Evolutionary conservation across 2,797 vertebrate species (phyloP).

Genomic region (Triplophysa yarkandensis): DNA sequence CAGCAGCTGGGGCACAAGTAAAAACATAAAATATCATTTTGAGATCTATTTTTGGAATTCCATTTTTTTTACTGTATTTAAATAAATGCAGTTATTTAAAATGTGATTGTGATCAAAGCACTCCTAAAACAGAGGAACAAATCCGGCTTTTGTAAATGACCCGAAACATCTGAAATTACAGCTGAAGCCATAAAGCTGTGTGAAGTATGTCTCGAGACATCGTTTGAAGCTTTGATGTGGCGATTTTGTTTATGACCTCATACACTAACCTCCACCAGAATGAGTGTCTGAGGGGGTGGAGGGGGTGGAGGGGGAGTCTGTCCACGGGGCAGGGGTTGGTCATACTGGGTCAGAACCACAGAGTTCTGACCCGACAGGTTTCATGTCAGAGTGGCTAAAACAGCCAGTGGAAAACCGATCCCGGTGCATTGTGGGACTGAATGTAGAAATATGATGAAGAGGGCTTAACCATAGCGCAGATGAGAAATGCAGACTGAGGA

Average conservation of each 20-base stretch:
- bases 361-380: constrained; percentile 19
- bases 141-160: constrained; percentile 16
- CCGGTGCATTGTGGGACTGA: constrained; percentile 42
- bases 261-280: constrained; percentile 22
- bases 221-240: constrained; percentile 33
- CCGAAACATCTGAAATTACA: constrained; percentile 35
- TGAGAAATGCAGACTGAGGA: constrained; percentile 53
- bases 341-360: constrained; percentile 20
- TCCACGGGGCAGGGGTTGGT: neutral
- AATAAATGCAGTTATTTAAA: constrained; percentile 22
- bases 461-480: constrained; percentile 24
- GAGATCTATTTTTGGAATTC: too few relatives aligned
- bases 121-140: constrained; percentile 17
- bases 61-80: too few relatives aligned
- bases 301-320: constrained; percentile 19
- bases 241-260: constrained; percentile 45
- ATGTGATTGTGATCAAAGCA: constrained; percentile 5
- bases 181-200: constrained; percentile 12
- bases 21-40: too few relatives aligned
- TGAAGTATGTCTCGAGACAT: constrained; percentile 41
- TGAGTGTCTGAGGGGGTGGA: constrained; percentile 27
- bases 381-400: constrained; percentile 38
- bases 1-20: too few relatives aligned
- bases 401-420: constrained; percentile 36
- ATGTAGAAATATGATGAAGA: constrained; percentile 25